These are phyloP conservation scores for Hippocampus kuda DNA, from an alignment of 2,797 vertebrate genomes.

Conservation along the genomic window DNA sequence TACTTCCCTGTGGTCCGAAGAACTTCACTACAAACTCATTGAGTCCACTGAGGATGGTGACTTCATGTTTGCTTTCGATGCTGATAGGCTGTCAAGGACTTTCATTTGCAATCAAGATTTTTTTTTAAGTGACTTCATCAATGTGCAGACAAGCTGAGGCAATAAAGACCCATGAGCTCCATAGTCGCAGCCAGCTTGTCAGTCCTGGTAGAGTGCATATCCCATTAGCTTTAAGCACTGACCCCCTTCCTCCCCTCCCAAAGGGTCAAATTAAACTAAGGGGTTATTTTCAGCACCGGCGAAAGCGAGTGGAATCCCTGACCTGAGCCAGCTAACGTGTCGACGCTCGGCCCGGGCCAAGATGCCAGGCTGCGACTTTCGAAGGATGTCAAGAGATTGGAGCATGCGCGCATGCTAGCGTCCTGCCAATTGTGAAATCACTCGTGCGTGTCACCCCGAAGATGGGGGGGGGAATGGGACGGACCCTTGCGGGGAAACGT, in stretches of 20 bases:
- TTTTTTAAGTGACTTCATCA: background rate
- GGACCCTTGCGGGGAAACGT: background rate
- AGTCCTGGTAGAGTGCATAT: constrained; percentile 38
- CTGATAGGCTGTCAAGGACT: constrained; percentile 65
- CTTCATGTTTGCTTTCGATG: constrained; percentile 98
- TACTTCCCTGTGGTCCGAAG: constrained; percentile 99
- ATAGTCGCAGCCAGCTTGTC: constrained; percentile 38
- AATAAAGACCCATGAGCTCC: background rate
- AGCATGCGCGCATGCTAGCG: background rate
- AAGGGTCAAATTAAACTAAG: constrained; percentile 61
- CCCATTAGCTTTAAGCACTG: constrained; percentile 43
- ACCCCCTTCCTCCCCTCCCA: constrained; percentile 16
- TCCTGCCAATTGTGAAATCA: background rate
- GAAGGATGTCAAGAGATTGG: constrained; percentile 10
- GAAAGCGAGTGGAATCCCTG: constrained; percentile 16
- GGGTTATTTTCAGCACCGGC: constrained; percentile 59
- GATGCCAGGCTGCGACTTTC: background rate
- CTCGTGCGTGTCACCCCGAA: background rate
- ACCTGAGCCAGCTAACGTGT: background rate
- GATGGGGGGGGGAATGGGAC: background rate
- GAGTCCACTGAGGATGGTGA: constrained; percentile 96
- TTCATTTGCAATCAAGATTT: background rate
- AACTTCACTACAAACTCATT: constrained; percentile 99
- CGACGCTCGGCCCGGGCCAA: background rate
- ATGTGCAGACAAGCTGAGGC: background rate